phyloP scores from a whole-genome alignment of 2,888 invertebrate species.

The Dynastes hyllus region DNA sequence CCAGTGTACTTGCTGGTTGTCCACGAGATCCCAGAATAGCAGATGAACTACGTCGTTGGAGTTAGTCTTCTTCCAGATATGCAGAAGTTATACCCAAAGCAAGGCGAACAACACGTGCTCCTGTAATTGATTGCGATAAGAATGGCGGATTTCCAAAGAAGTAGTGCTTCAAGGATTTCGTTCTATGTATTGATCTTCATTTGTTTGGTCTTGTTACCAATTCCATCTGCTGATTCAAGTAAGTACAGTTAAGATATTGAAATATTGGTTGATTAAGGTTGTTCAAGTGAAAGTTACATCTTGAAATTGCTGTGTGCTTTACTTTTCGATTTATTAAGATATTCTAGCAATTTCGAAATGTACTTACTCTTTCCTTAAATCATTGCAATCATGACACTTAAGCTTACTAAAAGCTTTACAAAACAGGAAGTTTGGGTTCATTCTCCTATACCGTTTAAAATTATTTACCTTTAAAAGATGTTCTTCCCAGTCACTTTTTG shows the following conservation, averaged over 20 bases:
- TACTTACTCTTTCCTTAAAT: too few species aligned
- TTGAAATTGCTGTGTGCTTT: too few species aligned
- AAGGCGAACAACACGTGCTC: neutral
- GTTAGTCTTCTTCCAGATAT: neutral
- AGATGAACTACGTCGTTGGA: neutral
- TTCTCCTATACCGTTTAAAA: too few species aligned
- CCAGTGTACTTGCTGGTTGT: neutral
- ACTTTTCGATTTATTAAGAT: too few species aligned
- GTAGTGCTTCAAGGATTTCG: constrained; percentile 32
- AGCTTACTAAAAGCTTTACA: too few species aligned
- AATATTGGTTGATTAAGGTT: too few species aligned
- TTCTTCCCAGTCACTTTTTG: too few species aligned
- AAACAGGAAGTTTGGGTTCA: too few species aligned
- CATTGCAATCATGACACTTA: too few species aligned
- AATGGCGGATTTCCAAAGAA: constrained; percentile 11
- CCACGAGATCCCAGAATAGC: neutral
- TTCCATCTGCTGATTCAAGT: constrained; percentile 40
- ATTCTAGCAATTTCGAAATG: too few species aligned
- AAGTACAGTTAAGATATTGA: neutral
- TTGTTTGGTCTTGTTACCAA: constrained; percentile 26
- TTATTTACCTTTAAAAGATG: too few species aligned
- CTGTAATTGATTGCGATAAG: neutral
- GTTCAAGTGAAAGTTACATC: too few species aligned
- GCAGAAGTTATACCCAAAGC: neutral
- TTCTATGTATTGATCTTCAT: constrained; percentile 31